Conservation (phyloP, 2,797 vertebrate genomes). For the Setipinna tenuifilis region DNA sequence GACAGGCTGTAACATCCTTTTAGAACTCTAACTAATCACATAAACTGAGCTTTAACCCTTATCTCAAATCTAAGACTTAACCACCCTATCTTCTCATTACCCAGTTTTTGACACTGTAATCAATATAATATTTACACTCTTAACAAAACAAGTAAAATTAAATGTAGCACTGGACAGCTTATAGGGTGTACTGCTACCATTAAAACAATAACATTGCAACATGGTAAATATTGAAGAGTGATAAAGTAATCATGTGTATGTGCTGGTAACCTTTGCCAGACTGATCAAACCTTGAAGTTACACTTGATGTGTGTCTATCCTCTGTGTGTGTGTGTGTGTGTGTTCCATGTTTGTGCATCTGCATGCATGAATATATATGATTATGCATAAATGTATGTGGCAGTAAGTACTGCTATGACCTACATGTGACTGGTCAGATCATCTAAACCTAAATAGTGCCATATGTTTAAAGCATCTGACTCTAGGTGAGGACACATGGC, state of each 20-base stretch:
- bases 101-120: not conserved
- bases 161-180: not conserved
- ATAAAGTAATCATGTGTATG: too few species aligned
- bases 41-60: not conserved
- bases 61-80: not conserved
- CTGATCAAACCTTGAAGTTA: too few species aligned
- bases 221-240: not conserved
- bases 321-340: not conserved
- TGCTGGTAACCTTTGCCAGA: too few species aligned
- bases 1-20: too few species aligned
- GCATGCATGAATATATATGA: too few species aligned
- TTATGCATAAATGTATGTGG: too few species aligned
- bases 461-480: slow-evolving; percentile 52
- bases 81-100: not conserved
- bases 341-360: not conserved
- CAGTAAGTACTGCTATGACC: not conserved
- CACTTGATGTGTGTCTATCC: not conserved
- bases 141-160: not conserved
- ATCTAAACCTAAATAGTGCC: slow-evolving; percentile 66
- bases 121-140: not conserved
- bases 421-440: not conserved
- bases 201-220: not conserved
- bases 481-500: slow-evolving; percentile 43
- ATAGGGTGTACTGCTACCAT: not conserved
- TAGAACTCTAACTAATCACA: too few species aligned